These are phyloP conservation scores for Diabrotica virgifera DNA, from an alignment of 1,140 invertebrate genomes.

Conservation along the genomic window DNA sequence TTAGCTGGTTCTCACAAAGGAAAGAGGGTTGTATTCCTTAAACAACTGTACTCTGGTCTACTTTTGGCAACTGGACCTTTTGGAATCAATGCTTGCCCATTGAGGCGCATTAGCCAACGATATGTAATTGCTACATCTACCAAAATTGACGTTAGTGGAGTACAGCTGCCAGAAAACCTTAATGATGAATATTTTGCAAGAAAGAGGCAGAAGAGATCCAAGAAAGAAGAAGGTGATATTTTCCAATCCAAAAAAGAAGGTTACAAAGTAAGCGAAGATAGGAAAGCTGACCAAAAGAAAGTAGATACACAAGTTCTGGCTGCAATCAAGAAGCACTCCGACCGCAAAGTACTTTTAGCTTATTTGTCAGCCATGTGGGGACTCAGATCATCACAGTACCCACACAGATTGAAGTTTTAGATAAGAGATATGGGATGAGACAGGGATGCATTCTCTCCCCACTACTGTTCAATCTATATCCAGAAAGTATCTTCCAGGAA, in stretches of 20 bases:
- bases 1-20: conserved; percentile 93
- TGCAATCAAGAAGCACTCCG: conserved; percentile 76
- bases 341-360: conserved; percentile 82
- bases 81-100: conserved; percentile 85
- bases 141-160: conserved; percentile 74
- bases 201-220: conserved; percentile 67
- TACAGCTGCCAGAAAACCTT: conserved; percentile 81
- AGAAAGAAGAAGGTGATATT: conserved; percentile 76
- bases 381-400: conserved; percentile 88
- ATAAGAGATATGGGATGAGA: no score
- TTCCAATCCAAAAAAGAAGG: conserved; percentile 49
- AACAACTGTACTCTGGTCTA: conserved; percentile 84
- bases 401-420: conserved; percentile 96
- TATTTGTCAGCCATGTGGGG: conserved; percentile 93
- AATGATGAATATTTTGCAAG: conserved; percentile 94
- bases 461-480: no score
- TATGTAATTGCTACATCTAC: conserved; percentile 96
- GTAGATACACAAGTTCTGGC: conserved; percentile 80
- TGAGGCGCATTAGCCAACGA: conserved; percentile 91
- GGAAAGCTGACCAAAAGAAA: conserved; percentile 88
- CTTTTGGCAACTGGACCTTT: conserved; percentile 90
- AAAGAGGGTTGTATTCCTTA: conserved; percentile 87
- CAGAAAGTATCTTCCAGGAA: no score
- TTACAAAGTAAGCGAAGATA: conserved; percentile 83
- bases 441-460: no score